A percentile compares a stretch with the other conserved stretches of the same genome.
These are phyloP conservation scores for Porites rus DNA, from an alignment of 92 coral and sea anemone genomes.

Conservation along the genomic window DNA sequence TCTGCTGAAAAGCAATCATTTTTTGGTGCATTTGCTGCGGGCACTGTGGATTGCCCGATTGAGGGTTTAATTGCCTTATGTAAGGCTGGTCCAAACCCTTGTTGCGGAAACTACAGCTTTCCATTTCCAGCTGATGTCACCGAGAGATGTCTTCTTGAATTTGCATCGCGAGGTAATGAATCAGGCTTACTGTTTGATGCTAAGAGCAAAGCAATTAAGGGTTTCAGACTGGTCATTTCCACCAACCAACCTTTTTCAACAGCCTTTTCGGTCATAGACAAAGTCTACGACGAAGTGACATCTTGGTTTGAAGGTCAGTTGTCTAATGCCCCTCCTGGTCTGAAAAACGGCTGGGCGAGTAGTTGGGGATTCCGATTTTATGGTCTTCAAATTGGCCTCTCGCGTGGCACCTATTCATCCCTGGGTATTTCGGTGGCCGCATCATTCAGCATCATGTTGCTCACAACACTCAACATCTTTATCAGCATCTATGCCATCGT, in stretches of 20 bases:
- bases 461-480: constrained; percentile 91
- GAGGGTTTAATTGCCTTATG: constrained; percentile 16
- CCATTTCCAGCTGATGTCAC: constrained; percentile 66
- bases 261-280: constrained; percentile 69
- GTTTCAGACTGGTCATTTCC: constrained; percentile 43
- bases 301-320: constrained; percentile 68
- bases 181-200: constrained; percentile 45
- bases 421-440: constrained; percentile 90
- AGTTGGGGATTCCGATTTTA: constrained; percentile 69
- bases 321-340: constrained; percentile 75
- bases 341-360: constrained; percentile 81
- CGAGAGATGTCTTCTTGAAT: constrained; percentile 31
- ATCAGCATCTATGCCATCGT: constrained; percentile 93
- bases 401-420: constrained; percentile 80
- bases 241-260: constrained; percentile 73
- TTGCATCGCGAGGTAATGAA: neutral
- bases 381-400: constrained; percentile 78
- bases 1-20: constrained; percentile 65
- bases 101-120: constrained; percentile 59
- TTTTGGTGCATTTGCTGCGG: constrained; percentile 31
- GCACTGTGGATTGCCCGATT: constrained; percentile 51
- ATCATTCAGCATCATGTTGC: constrained; percentile 88
- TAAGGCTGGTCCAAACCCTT: constrained; percentile 15
- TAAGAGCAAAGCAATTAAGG: constrained; percentile 37
- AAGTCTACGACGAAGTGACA: constrained; percentile 73